Evolutionary conservation across 2,797 vertebrate genomes (phyloP), one percentile per base, ranked within the genome.

Genomic region (Petrocephalus sullivani): DNA sequence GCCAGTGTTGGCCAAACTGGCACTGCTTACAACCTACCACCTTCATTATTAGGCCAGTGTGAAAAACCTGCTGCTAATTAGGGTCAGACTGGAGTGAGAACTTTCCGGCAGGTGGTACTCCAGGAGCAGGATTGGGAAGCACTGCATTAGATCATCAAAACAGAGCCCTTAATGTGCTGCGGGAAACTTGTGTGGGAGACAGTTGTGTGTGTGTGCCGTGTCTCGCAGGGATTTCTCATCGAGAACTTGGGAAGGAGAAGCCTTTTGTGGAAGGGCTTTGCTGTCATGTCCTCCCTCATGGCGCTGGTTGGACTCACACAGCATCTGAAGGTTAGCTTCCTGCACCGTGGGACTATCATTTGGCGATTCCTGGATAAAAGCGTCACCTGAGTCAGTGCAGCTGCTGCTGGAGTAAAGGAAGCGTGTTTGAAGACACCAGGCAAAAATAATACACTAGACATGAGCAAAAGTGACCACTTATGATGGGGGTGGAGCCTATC

Each of bases 211-310:
- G 16, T 51, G 37, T 51, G 37, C 7, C n/a, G 2, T 51, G 41
- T 21, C 78, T 82, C 16, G 0, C 9, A 82, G 78, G 78, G 78
- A 1, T 86, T 97, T 84, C 90, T 97, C 46, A 96, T 97, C 3
- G 97, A 98, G 33, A 90, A 46, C 6, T 90, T 90, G 3, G 97
- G 97, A 84, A 96, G 97, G 91, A 96, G 92, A 92, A 88, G 91
- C 0, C 88, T 97, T 90, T 88, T 97, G 5, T 96, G 95, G 93
- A 93, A 61, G 41, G 96, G 92, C 46, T 97, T 95, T 46, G 51
- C 91, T 0, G 85, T 93, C 89, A 96, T 97, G 96, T 92, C 94
- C 51, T 88, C 91, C 64, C 89, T 90, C 85, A 94, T 95, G 92
- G 90, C 93, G 33, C 91, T 96, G 4, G 91, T 96, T 90, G 96